Evolutionary conservation across 1,140 invertebrate species (phyloP), one percentile per base, ranked within the genome.

Genomic region (Thrips palmi): DNA sequence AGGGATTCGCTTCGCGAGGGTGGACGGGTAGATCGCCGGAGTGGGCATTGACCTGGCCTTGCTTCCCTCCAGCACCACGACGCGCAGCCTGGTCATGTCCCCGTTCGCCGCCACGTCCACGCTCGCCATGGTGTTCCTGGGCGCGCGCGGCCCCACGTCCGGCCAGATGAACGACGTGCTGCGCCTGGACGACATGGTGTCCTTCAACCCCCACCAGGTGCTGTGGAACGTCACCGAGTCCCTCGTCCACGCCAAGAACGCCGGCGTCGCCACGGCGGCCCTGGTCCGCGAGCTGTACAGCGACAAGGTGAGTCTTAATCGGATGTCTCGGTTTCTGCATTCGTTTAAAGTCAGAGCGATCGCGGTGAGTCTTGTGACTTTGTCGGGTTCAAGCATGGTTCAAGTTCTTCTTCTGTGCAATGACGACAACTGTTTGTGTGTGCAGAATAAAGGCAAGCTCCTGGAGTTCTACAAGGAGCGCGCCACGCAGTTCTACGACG

Each of bases 101-200:
- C 83, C 84, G 0, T 86, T 86, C 45, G 81, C 80, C 0, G 68
- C 82, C 39, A 82, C 76, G 1, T 85, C 80, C 2, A 68, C 84
- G 50, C 51, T 88, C 2, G 80, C 83, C 2, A 86, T 88, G 82
- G 71, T 87, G 22, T 87, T 86, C 52, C 64, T 89, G 25, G 85
- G 84, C 2, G 82, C 84, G 3, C 64, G 77, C 42, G 83, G 84
- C 23, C 66, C 74, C n/a, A 88, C 85, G 0, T 84, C 82, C 1
- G 78, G 77, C 1, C 79, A 87, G 64, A 84, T 89, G 74, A 86
- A 87, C 49, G 78, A 85, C 44, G 67, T 87, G 10, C 61, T 89
- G 0, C 74, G 76, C 46, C 57, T 89, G 5, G 83, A 87, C 50
- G 81, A 87, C 42, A 81, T 84, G 65, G 72, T 83, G 0, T 81